These are phyloP conservation scores for Hipposideros armiger DNA, from an alignment of 2,113 vertebrate species.

Conservation along the genomic window DNA sequence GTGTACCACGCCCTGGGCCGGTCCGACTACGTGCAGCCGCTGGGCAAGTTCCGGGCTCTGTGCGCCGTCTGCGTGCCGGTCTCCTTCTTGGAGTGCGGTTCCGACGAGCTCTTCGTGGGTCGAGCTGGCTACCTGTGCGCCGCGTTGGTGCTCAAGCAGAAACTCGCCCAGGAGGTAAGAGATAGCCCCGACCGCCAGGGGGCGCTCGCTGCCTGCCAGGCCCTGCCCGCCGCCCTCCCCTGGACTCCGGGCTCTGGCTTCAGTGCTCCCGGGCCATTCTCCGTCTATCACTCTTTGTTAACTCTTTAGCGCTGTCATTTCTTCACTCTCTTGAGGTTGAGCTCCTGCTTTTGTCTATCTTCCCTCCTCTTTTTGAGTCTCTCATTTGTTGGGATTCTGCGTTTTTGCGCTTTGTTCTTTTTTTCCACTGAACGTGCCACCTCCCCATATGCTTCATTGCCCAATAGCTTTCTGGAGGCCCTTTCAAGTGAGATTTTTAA, in stretches of 20 bases:
- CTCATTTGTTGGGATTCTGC: not conserved
- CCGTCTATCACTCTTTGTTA: not conserved
- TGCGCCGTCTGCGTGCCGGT: slow-evolving; percentile 91
- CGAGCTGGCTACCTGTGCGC: slow-evolving; percentile 94
- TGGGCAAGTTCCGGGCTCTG: slow-evolving; percentile 92
- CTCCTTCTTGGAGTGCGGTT: slow-evolving; percentile 93
- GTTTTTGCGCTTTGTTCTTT: not conserved
- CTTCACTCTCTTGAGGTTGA: not conserved
- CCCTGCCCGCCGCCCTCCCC: not conserved
- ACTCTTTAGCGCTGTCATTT: not conserved
- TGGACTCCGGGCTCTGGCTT: not conserved
- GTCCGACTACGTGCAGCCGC: slow-evolving; percentile 89
- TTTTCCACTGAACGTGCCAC: not conserved
- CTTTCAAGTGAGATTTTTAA: not conserved
- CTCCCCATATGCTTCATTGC: not conserved
- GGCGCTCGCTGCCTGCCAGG: slow-evolving; percentile 80
- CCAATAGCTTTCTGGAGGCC: not conserved
- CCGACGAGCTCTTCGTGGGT: slow-evolving; percentile 95
- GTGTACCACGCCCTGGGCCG: slow-evolving; percentile 92
- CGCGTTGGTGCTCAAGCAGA: slow-evolving; percentile 93
- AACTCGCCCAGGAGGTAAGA: slow-evolving; percentile 93
- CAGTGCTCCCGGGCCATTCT: not conserved
- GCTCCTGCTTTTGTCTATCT: not conserved
- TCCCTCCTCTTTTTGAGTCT: rapidly evolving
- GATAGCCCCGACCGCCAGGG: slow-evolving; percentile 47